Evolutionary conservation across 2,797 vertebrate genomes (phyloP), one percentile per base, ranked within the genome.

Genomic region (Taeniopygia guttata): DNA sequence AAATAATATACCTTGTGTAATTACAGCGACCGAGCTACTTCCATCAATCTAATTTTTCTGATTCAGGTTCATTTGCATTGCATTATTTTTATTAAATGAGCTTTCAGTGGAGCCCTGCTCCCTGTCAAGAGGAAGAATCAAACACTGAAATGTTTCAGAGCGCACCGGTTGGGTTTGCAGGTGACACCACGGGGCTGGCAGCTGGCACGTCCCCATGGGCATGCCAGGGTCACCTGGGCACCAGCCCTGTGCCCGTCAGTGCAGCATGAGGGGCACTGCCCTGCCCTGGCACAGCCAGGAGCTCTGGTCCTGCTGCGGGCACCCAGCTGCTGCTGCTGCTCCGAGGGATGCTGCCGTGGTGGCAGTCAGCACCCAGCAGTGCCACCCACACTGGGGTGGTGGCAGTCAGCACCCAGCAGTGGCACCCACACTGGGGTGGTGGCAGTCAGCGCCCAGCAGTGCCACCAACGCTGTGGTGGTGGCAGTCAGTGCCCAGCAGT

Each of bases 1-100:
- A 97, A 97, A 97, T 97, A 97, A 97, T 98, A 98, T 96, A 98
- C 97, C 97, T 98, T 97, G 96, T 43, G 72, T 98, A 98, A 98
- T 98, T 98, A 97, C 96, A 97, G 97, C 95, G 96, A 97, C 97
- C 84, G 95, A 94, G 94, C 93, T 92, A 75, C 93, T 96, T 96
- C 97, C 96, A 97, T 98, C 97, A 97, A 98, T 98, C 98, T 98
- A 96, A 96, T 95, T 97, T 96, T 97, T 97, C 97, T 97, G 97
- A 98, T 96, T 97, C 92, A 49, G 83, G 95, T 97, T 98, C 96
- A 97, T 98, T 98, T 97, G 95, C 96, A 97, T 97, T 95, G 94
- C 95, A 97, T 98, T 97, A 97, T 98, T 97, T 98, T 97, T 97
- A 97, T 97, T 98, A 98, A 98, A 97, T 95, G 94, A 96, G 95